Base-by-base conservation (phyloP, 2,113 vertebrate species). In the Crotalus horridus region DNA sequence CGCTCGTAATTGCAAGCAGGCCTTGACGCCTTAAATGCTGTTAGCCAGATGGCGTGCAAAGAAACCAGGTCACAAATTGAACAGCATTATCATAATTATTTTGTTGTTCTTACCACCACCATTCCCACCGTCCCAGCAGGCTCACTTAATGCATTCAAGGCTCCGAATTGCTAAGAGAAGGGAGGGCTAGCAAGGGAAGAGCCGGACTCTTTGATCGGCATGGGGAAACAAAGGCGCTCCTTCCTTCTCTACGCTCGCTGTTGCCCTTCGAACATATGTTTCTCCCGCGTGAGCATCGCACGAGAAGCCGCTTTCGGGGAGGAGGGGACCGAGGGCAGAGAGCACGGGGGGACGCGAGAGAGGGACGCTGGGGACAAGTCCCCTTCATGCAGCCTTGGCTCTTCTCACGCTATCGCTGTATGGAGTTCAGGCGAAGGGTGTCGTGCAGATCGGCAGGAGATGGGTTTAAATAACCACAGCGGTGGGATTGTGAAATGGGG, bases 381-480 rank as follows among this genome's bases (percentile, higher is more conserved):
- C 6, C 88, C 53, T 89, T 91, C 89, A 54, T 39, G 91, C 81
- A 24, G 88, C 92, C 94, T 54, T 24, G 13, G 94, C 92, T 53
- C 91, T 89, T 94, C 93, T 95, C 96, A 58, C 87, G 93, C 91
- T 13, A 94, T 33, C 17, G 29, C 87, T 1, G 90, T 15, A 43
- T 39, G 10, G 17, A 51, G 94, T 93, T 93, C 91, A 90, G 92
- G 93, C 96, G 87, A 93, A 51, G 95, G 92, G 58, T 95, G 96
- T 96, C 97, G 96, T 97, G 97, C 96, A 92, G 64, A 24, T 91
- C 61, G 12, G 94, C 94, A 92, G 90, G 96, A 95, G 96, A 88
- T 97, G 95, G 92, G 93, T 85, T 92, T 91, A 87, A 64, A 69
- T 74, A 93, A 96, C 95, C 96, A 64, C 95, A 90, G 97, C 33